Evolutionary conservation across 2,888 invertebrate genomes (phyloP).

Genomic region (Dasypolia templi): DNA sequence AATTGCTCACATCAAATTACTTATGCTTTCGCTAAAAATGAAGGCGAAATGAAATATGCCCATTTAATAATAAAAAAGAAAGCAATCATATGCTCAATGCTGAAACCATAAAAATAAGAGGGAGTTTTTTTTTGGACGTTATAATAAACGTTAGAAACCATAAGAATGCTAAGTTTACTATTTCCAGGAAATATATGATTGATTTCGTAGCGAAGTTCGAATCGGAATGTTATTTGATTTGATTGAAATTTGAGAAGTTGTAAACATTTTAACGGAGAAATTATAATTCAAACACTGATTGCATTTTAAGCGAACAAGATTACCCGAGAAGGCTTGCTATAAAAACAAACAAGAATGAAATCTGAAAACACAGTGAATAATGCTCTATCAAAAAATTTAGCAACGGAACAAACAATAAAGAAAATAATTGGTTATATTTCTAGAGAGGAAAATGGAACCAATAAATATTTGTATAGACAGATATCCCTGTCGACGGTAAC

Average conservation of each 20-base stretch:
- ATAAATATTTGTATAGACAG: constrained; percentile 31
- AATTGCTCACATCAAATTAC: constrained; percentile 8
- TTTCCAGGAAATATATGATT: constrained; percentile 28
- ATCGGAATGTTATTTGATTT: neutral
- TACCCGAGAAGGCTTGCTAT: neutral
- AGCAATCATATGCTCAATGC: constrained; percentile 31
- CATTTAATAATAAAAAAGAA: constrained; percentile 25
- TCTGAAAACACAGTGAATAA: neutral
- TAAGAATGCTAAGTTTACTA: constrained; percentile 23
- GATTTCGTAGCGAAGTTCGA: neutral
- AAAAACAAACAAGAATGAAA: neutral
- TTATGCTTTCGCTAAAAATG: constrained; percentile 15
- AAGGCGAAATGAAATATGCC: constrained; percentile 20
- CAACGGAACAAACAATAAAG: constrained; percentile 17
- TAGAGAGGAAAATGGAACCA: constrained; percentile 28
- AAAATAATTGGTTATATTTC: constrained; percentile 13
- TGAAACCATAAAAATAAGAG: constrained; percentile 46
- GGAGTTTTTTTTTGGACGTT: constrained; percentile 14
- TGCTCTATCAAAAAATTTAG: neutral
- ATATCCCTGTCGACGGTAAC: constrained; percentile 41
- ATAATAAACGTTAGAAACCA: constrained; percentile 36
- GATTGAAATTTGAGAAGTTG: neutral
- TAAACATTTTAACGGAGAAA: neutral
- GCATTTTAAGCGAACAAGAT: fast-evolving
- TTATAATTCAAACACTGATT: neutral